Base-by-base conservation (phyloP, 92 coral and sea anemone genomes). In the Palythoa heliodiscus region DNA sequence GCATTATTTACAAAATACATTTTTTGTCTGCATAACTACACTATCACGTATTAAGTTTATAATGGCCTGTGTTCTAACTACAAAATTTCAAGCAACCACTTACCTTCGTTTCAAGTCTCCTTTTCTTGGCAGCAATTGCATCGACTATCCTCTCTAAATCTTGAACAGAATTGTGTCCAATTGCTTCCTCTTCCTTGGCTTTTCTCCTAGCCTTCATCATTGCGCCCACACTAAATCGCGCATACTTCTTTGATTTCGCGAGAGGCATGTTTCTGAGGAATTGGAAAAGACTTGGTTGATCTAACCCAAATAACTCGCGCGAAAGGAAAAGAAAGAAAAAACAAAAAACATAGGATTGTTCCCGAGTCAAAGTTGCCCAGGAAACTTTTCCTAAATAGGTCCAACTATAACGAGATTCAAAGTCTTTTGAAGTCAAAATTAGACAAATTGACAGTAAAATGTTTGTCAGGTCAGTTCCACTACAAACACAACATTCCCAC, bases 321-420 rank as follows among this genome's bases (percentile, higher is more conserved):
- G 86, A 35, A 80, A 67, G 82, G 81, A 70, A 64, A 58, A 57
- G 20, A 78, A 77, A 35, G 37, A 52, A 63, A 64, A 85, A 91
- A 88, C 40, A 55, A 91, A 90, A 90, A 87, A 87, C 93, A 91
- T 88, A 83, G 88, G 91, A 88, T 88, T 88, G 80, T 83, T 82
- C 80, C 89, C 79, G 69, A 61, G 76, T 88, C 54, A 80, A 50
- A 12, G 73, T 11, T 82, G 63, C 71, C 86, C 64, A 75, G 70
- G 25, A 73, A 82, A 82, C 82, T 72, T 23, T 2, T 61, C 82
- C 73, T 48, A 72, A 77, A 52, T 67, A 61, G 82, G 43, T 87
- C 90, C 79, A 61, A 66, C 82, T 87, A 61, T 48, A 87, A 83
- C 53, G 82, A 82, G 71, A 22, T 75, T 64, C 43, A n/a, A 87